Evolutionary conservation across 2,888 invertebrate species (phyloP).

Genomic region (Peribatodes rhomboidaria): DNA sequence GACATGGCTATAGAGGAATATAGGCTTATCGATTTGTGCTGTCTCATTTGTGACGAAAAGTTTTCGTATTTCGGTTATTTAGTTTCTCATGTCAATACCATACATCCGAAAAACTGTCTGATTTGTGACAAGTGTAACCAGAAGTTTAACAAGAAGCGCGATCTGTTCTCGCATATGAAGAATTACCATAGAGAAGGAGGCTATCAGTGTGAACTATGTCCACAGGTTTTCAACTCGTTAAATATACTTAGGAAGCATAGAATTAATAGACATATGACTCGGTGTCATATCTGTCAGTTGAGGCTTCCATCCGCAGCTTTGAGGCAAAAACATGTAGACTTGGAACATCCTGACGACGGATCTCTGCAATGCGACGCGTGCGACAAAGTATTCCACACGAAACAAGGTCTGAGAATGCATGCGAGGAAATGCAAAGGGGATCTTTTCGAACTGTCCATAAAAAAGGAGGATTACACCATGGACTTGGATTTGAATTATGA

Average conservation of each 20-base stretch:
- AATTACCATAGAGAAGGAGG: slow-evolving; percentile 82
- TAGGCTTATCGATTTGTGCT: slow-evolving; percentile 69
- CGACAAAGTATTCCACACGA: slow-evolving; percentile 77
- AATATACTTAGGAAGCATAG: slow-evolving; percentile 77
- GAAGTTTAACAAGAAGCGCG: slow-evolving; percentile 78
- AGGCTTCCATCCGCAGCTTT: slow-evolving; percentile 74
- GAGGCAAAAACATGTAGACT: slow-evolving; percentile 75
- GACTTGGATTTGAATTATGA: slow-evolving; percentile 70
- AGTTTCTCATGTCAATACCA: slow-evolving; percentile 76
- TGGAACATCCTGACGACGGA: slow-evolving; percentile 78
- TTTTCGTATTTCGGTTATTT: slow-evolving; percentile 78
- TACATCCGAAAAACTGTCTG: slow-evolving; percentile 77
- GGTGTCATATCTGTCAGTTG: slow-evolving; percentile 73
- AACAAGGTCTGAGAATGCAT: slow-evolving; percentile 78
- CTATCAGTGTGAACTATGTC: slow-evolving; percentile 74
- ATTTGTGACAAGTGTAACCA: slow-evolving; percentile 79
- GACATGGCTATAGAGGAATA: slow-evolving; percentile 81
- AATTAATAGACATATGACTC: slow-evolving; percentile 73
- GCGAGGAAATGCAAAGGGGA: slow-evolving; percentile 71
- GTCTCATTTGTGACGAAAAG: slow-evolving; percentile 69
- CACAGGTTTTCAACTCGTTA: slow-evolving; percentile 70
- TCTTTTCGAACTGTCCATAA: slow-evolving; percentile 63
- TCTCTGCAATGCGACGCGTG: slow-evolving; percentile 76
- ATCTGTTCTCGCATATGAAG: slow-evolving; percentile 78
- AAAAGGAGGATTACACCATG: slow-evolving; percentile 71